Percentiles rank a stretch among this genome's conserved stretches.
Evolutionary conservation across 2,113 vertebrate genomes (phyloP).

Genomic region (Eubucco bourcierii): DNA sequence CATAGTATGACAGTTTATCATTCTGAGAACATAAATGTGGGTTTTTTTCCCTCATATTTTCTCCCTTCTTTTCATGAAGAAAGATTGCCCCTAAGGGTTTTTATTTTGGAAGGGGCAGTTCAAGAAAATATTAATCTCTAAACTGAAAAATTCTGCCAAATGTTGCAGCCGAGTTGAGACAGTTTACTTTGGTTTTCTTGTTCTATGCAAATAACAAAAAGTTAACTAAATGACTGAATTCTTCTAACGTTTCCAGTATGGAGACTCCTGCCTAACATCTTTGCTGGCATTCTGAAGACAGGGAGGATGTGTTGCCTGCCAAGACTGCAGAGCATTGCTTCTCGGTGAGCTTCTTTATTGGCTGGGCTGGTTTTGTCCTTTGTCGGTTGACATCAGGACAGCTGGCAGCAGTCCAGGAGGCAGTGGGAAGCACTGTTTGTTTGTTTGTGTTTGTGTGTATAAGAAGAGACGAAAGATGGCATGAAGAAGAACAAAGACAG

Average conservation of each 20-base stretch:
- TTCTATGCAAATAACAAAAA: not conserved
- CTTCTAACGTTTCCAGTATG: not conserved
- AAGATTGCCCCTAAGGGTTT: constrained; percentile 72
- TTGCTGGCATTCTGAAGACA: not conserved
- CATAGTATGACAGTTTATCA: not conserved
- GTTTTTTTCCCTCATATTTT: not conserved
- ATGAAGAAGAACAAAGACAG: not conserved
- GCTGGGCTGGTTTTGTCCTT: not conserved
- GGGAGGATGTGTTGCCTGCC: not conserved
- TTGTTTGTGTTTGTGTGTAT: not conserved
- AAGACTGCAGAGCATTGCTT: not conserved
- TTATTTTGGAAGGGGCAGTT: not conserved
- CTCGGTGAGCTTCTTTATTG: not conserved
- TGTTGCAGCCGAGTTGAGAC: not conserved
- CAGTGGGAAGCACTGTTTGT: not conserved
- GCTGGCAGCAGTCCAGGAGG: not conserved
- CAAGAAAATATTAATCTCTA: not conserved
- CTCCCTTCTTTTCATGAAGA: not conserved
- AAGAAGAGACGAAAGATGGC: not conserved
- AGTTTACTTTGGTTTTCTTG: not conserved
- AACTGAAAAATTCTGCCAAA: not conserved
- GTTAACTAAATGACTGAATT: not conserved
- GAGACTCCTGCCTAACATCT: not conserved
- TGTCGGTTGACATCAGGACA: not conserved
- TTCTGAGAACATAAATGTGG: not conserved